phyloP scores from a whole-genome alignment of 1,140 invertebrate genomes.

The Nephila pilipes region DNA sequence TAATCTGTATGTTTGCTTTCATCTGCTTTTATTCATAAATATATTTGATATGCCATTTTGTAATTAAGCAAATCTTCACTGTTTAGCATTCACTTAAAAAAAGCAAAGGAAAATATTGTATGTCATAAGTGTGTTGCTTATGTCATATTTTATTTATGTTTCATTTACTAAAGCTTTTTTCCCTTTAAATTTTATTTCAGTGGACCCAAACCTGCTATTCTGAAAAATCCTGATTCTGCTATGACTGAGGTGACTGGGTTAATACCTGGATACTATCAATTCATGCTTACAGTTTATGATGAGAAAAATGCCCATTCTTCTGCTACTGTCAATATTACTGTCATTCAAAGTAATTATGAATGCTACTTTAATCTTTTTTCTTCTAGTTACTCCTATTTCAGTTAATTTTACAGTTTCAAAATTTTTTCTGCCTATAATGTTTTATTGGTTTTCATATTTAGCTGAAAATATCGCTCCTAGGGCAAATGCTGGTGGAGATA shows the following conservation, averaged over 20 bases:
- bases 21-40: no score
- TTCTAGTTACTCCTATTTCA: not conserved
- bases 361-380: not conserved
- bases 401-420: not conserved
- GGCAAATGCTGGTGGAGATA: conserved; percentile 93
- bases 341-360: conserved; percentile 91
- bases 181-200: conserved; percentile 79
- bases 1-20: no score
- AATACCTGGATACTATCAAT: conserved; percentile 91
- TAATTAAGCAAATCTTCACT: no score
- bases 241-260: conserved; percentile 88
- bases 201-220: conserved; percentile 84
- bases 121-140: no score
- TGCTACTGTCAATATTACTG: conserved; percentile 86
- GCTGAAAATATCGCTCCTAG: conserved; percentile 93
- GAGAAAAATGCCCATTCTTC: conserved; percentile 88
- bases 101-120: no score
- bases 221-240: conserved; percentile 81
- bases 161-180: not conserved
- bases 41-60: no score
- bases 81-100: no score
- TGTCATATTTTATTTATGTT: not conserved
- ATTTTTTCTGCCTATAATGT: not conserved
- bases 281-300: conserved; percentile 92
- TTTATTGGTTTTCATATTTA: conserved; percentile 80